Conservation (phyloP, 2,113 vertebrate species). For the Mormoops blainvillei region DNA sequence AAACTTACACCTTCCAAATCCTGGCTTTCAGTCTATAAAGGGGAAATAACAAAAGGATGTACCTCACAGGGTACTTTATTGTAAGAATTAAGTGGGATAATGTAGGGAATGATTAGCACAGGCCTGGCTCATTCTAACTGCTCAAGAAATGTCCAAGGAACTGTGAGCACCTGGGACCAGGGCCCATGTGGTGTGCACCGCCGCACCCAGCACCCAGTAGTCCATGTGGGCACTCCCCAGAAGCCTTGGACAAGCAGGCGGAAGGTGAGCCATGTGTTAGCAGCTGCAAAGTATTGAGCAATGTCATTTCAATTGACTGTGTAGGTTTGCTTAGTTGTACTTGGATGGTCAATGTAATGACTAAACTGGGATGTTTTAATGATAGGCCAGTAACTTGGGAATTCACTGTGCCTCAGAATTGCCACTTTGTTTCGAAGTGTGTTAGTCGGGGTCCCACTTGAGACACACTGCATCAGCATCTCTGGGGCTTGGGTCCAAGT, state of each 20-base stretch:
- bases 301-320: background rate
- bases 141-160: background rate
- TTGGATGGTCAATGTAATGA: background rate
- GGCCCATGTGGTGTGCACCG: background rate
- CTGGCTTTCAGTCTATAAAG: conserved; percentile 17
- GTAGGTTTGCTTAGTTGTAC: background rate
- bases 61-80: background rate
- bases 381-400: background rate
- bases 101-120: background rate
- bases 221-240: no score
- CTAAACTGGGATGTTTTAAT: no score
- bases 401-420: background rate
- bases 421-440: background rate
- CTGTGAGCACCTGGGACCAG: background rate
- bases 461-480: background rate
- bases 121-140: background rate
- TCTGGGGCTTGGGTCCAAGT: background rate
- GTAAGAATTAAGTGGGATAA: background rate
- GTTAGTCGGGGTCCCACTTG: background rate
- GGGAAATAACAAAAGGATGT: background rate
- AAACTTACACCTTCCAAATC: background rate
- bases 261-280: background rate
- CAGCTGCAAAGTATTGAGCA: background rate
- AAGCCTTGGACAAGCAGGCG: background rate
- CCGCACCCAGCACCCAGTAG: rapidly evolving